A percentile compares a stretch with the other conserved stretches of the same genome.
Evolutionary conservation across 23 tunicate species (phyloP).

Genomic region (Clavelina lepadiformis): DNA sequence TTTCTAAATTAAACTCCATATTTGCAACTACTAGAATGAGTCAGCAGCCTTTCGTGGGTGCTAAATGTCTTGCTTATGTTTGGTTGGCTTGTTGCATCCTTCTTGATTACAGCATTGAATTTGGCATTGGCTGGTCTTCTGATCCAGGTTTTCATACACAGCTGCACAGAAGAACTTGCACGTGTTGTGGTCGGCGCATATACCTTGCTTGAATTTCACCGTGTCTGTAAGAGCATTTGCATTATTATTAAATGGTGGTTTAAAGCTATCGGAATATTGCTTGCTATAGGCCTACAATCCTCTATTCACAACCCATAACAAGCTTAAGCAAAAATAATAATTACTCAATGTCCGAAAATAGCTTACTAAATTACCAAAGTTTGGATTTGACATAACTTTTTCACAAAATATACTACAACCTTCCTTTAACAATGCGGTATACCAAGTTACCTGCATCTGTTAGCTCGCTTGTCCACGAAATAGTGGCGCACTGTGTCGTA

Average conservation of each 20-base stretch:
- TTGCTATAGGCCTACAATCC: too few species aligned
- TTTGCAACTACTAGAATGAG: too few species aligned
- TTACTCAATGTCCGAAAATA: too few species aligned
- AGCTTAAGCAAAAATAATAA: too few species aligned
- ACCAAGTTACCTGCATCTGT: neutral
- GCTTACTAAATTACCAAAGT: too few species aligned
- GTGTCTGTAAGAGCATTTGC: neutral
- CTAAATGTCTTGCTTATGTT: too few species aligned
- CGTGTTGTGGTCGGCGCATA: constrained; percentile 41
- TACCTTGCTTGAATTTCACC: constrained; percentile 56
- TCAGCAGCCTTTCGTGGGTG: too few species aligned
- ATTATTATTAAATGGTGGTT: neutral
- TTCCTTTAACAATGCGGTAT: too few species aligned
- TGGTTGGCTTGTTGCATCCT: constrained; percentile 48
- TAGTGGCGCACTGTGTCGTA: neutral
- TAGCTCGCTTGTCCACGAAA: neutral
- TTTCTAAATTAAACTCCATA: too few species aligned
- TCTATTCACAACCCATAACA: too few species aligned
- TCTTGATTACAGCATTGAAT: constrained; percentile 50
- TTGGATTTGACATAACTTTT: too few species aligned
- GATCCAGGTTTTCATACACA: neutral
- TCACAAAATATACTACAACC: too few species aligned
- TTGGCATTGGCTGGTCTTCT: constrained; percentile 46
- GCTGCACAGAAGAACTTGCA: constrained; percentile 46
- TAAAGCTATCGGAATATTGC: neutral